Percentiles rank a stretch among this genome's conserved stretches.
phyloP scores from a whole-genome alignment of 1,140 invertebrate species.

The Hyles vespertilio region DNA sequence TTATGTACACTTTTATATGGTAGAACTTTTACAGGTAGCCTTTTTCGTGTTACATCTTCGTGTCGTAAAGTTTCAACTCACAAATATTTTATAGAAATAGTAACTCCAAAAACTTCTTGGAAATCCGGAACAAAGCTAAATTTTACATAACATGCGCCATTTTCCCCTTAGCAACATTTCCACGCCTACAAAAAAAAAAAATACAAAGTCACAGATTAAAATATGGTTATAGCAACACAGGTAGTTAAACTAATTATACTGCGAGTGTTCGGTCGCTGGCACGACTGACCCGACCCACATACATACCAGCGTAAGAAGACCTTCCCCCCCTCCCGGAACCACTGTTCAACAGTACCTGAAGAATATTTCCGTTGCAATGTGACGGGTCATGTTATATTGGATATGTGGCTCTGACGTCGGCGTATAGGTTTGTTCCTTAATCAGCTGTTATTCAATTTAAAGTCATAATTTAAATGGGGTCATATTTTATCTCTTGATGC shows the following conservation, averaged over 20 bases:
- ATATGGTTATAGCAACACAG: slow-evolving; percentile 9
- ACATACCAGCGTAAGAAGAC: slow-evolving; percentile 8
- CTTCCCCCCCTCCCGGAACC: slow-evolving; percentile 3
- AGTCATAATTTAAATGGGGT: neutral
- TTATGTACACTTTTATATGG: too few relatives aligned
- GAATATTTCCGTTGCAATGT: neutral
- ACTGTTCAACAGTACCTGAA: neutral
- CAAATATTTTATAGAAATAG: too few relatives aligned
- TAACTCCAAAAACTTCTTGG: too few relatives aligned
- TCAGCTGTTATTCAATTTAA: slow-evolving; percentile 1
- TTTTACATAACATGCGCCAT: too few relatives aligned
- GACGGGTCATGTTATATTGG: slow-evolving; percentile 18
- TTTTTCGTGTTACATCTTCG: too few relatives aligned
- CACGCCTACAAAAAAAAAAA: neutral
- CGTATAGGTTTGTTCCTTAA: slow-evolving; percentile 6
- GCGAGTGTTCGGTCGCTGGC: slow-evolving; percentile 10
- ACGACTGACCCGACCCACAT: slow-evolving; percentile 24
- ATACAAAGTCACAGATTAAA: slow-evolving; percentile 6
- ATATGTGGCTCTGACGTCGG: slow-evolving; percentile 3
- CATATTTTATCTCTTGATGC: too few relatives aligned
- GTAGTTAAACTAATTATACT: slow-evolving; percentile 22
- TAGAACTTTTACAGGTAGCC: too few relatives aligned
- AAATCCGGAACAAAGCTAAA: too few relatives aligned
- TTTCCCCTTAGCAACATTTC: too few relatives aligned
- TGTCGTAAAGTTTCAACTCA: too few relatives aligned